Percentiles rank a stretch among this genome's conserved stretches.
phyloP scores from a whole-genome alignment of 2,888 invertebrate genomes.

The Lasioglossum leucozonium region DNA sequence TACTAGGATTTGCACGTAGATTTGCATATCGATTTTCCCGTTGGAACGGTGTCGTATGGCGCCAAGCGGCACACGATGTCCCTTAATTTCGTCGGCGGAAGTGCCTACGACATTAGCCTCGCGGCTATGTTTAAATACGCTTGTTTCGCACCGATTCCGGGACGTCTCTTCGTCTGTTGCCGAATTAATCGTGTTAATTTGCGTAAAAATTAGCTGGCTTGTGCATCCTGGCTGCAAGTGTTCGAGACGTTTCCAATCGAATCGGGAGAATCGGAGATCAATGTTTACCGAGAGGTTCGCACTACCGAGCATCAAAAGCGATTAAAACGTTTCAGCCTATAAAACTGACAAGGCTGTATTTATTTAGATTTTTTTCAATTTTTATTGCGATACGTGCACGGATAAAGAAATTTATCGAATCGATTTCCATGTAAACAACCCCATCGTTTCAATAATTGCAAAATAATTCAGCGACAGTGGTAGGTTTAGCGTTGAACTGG shows the following conservation, averaged over 20 bases:
- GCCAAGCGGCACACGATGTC: conserved; percentile 79
- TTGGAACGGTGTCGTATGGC: conserved; percentile 72
- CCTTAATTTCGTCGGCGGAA: conserved; percentile 77
- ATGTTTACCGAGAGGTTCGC: not conserved
- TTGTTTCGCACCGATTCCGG: conserved; percentile 57
- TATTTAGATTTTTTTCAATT: too few species aligned
- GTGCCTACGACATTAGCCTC: conserved; percentile 65
- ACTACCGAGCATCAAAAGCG: too few species aligned
- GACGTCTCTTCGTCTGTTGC: conserved; percentile 1
- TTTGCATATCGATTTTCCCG: conserved; percentile 83
- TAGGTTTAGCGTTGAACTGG: too few species aligned
- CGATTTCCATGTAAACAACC: too few species aligned
- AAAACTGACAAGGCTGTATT: too few species aligned
- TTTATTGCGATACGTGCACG: too few species aligned
- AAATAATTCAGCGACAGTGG: too few species aligned
- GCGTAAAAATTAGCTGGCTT: conserved; percentile 23
- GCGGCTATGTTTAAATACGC: conserved; percentile 62
- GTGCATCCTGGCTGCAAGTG: not conserved
- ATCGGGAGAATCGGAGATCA: not conserved
- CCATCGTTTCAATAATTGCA: too few species aligned
- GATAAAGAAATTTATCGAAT: too few species aligned
- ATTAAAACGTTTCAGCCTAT: too few species aligned
- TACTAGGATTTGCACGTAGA: conserved; percentile 84
- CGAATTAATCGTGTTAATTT: conserved; percentile 40
- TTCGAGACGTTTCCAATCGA: not conserved